Evolutionary conservation across 2,888 invertebrate genomes (phyloP).

Genomic region (Laothoe populi): DNA sequence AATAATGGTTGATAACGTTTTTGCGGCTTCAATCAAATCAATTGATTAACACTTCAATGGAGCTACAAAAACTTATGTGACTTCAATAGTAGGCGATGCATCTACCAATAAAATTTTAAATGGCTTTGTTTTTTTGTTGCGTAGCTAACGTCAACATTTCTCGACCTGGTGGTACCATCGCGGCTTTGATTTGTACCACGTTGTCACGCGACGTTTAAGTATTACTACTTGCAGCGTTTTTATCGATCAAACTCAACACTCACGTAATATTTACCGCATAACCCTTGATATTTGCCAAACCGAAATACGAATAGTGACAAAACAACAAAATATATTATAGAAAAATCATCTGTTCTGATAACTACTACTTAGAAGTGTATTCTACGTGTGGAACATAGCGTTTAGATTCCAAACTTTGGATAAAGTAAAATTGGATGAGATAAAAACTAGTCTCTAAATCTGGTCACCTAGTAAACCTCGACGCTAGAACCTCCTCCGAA

Average conservation of each 20-base stretch:
- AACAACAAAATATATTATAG: too few species aligned
- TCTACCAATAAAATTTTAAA: constrained; percentile 49
- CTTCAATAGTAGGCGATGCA: constrained; percentile 39
- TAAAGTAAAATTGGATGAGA: neutral
- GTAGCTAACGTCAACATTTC: constrained; percentile 51
- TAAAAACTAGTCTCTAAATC: neutral
- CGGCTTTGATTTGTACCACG: constrained; percentile 55
- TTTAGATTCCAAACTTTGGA: neutral
- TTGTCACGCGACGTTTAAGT: constrained; percentile 59
- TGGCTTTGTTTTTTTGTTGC: constrained; percentile 56
- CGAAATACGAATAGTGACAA: too few species aligned
- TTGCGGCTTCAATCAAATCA: constrained; percentile 19
- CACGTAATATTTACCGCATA: constrained; percentile 24
- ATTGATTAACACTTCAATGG: constrained; percentile 27
- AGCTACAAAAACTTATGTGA: constrained; percentile 34
- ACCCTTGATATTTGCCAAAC: constrained; percentile 14
- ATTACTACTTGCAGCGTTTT: constrained; percentile 43
- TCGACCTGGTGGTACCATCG: constrained; percentile 64
- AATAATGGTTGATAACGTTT: constrained; percentile 14
- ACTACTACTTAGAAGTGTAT: too few species aligned
- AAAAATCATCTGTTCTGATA: too few species aligned
- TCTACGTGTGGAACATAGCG: neutral
- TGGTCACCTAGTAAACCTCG: neutral
- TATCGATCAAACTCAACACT: constrained; percentile 52
- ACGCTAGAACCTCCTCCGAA: neutral